These are phyloP conservation scores for Tipula confusa DNA, from an alignment of 2,888 invertebrate genomes.

Conservation along the genomic window DNA sequence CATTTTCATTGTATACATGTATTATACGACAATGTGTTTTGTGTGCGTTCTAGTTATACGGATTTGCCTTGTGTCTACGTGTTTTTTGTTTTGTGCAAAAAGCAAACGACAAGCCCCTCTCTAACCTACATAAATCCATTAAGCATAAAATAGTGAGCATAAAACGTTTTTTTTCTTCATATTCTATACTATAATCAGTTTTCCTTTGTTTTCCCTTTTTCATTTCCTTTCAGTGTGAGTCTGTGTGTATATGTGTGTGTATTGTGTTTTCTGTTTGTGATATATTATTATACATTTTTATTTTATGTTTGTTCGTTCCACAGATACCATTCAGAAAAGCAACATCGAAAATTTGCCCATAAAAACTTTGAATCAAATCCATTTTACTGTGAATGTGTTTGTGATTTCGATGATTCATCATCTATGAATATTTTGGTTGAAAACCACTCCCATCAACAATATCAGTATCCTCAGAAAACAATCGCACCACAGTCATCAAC, in stretches of 20 bases:
- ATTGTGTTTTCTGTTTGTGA: neutral
- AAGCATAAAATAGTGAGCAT: too few relatives aligned
- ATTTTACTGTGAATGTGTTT: conserved; percentile 3
- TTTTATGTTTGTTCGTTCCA: neutral
- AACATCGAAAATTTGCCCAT: neutral
- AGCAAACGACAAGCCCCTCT: neutral
- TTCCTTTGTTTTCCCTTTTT: neutral
- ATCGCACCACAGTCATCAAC: neutral
- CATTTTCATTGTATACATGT: neutral
- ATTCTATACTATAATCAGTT: neutral
- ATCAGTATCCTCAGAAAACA: neutral
- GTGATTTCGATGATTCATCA: neutral
- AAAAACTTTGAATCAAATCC: conserved; percentile 27
- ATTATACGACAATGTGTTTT: too few relatives aligned
- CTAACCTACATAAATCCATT: neutral
- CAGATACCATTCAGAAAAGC: conserved; percentile 13
- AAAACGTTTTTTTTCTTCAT: neutral
- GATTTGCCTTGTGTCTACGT: neutral
- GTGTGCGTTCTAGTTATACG: neutral
- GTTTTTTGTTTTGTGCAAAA: neutral
- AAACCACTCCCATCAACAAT: conserved; percentile 28
- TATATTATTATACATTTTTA: neutral
- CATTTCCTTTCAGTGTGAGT: too few relatives aligned
- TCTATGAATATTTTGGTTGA: conserved; percentile 12
- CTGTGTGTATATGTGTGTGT: neutral